phyloP scores from a whole-genome alignment of 2,113 vertebrate species.

The Mastomys natalensis region DNA sequence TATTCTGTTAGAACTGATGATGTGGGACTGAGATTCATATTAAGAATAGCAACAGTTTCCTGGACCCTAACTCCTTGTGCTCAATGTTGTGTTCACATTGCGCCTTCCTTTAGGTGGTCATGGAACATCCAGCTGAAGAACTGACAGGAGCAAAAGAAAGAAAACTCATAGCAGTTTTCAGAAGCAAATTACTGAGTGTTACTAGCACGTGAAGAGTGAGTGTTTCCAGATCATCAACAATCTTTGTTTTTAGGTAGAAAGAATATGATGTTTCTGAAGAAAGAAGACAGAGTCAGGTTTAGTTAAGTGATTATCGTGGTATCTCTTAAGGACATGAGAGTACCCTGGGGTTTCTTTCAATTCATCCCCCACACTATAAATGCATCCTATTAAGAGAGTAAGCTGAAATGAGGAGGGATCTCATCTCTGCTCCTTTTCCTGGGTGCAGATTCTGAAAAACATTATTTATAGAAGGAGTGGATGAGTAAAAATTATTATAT shows the following conservation, averaged over 20 bases:
- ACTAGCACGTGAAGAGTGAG: background rate
- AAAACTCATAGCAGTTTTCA: background rate
- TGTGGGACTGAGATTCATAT: background rate
- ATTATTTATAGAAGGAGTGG: background rate
- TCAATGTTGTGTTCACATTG: background rate
- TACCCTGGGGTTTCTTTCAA: background rate
- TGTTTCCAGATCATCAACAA: background rate
- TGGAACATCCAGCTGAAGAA: background rate
- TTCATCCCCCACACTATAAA: background rate
- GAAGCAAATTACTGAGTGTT: too few relatives aligned
- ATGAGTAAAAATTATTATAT: background rate
- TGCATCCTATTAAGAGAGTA: background rate
- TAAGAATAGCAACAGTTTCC: background rate
- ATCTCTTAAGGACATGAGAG: background rate
- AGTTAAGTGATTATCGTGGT: background rate
- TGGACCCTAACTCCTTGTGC: background rate
- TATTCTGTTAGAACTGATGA: background rate
- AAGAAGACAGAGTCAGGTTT: background rate
- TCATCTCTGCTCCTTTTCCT: background rate
- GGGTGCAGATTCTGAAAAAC: background rate
- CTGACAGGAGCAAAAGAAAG: background rate
- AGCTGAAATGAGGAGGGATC: background rate
- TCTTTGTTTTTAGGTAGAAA: background rate
- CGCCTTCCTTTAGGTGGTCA: background rate
- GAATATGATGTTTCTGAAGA: background rate